Conservation (phyloP, 2,113 vertebrate genomes). For the Mesitornis unicolor region DNA sequence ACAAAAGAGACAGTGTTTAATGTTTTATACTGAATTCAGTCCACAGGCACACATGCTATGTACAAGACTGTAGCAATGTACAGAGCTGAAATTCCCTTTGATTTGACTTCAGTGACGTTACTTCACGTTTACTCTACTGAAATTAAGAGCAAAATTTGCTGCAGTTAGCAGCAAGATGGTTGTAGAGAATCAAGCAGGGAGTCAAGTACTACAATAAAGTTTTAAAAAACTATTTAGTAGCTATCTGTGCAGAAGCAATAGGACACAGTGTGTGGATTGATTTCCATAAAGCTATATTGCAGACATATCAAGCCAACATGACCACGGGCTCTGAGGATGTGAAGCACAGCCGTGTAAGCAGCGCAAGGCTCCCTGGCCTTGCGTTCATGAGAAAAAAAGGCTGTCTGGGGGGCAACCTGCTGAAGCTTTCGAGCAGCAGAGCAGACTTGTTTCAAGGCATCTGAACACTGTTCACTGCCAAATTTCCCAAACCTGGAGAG, state of each 20-base stretch:
- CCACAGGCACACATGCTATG: background rate
- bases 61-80: background rate
- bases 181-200: background rate
- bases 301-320: background rate
- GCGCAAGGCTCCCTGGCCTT: rapidly evolving
- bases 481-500: background rate
- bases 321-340: background rate
- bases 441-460: background rate
- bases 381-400: background rate
- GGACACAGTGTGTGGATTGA: background rate
- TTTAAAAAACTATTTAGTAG: background rate
- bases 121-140: background rate
- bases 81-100: background rate
- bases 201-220: background rate
- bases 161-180: background rate
- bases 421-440: background rate
- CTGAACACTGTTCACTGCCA: background rate
- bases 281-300: background rate
- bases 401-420: background rate
- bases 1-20: background rate
- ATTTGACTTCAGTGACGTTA: background rate
- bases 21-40: background rate
- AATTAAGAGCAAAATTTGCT: background rate
- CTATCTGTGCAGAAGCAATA: background rate
- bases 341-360: background rate